These are phyloP conservation scores for Aplochiton taeniatus DNA, from an alignment of 2,797 vertebrate genomes.

Conservation along the genomic window DNA sequence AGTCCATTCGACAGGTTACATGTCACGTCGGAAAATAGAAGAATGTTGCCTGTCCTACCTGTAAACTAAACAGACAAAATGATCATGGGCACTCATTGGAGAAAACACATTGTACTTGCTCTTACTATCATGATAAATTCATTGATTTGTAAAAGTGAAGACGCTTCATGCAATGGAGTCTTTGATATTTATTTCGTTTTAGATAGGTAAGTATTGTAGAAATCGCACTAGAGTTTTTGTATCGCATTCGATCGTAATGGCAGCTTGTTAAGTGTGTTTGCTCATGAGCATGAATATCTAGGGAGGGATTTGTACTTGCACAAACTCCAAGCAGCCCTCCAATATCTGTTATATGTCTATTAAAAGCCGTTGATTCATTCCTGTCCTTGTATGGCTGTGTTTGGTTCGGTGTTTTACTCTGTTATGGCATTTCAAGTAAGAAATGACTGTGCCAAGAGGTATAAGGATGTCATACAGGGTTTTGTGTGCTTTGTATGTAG, in stretches of 20 bases:
- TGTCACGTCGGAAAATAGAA: no score
- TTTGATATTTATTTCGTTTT: slow-evolving; percentile 94
- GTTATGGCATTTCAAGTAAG: slow-evolving; percentile 4
- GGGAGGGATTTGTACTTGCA: no score
- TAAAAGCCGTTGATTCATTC: slow-evolving; percentile 10
- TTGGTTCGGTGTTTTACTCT: slow-evolving; percentile 30
- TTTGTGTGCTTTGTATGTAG: no score
- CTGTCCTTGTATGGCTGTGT: slow-evolving; percentile 73
- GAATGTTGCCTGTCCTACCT: no score
- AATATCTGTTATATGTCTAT: background rate
- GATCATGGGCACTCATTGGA: slow-evolving; percentile 57
- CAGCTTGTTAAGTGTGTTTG: background rate
- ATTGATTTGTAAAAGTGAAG: slow-evolving; percentile 60
- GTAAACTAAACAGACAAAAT: no score
- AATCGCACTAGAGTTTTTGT: background rate
- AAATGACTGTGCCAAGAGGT: no score
- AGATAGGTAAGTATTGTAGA: slow-evolving; percentile 81
- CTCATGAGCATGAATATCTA: background rate
- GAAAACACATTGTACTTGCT: slow-evolving; percentile 48
- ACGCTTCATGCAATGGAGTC: slow-evolving; percentile 83
- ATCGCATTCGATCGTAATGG: background rate
- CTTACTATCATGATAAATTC: slow-evolving; percentile 2
- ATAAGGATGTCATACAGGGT: no score
- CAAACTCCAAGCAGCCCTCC: background rate
- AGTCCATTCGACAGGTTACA: no score